Evolutionary conservation across 2,888 invertebrate genomes (phyloP), one percentile per base, ranked within the genome.

Genomic region (Leucoma salicis): DNA sequence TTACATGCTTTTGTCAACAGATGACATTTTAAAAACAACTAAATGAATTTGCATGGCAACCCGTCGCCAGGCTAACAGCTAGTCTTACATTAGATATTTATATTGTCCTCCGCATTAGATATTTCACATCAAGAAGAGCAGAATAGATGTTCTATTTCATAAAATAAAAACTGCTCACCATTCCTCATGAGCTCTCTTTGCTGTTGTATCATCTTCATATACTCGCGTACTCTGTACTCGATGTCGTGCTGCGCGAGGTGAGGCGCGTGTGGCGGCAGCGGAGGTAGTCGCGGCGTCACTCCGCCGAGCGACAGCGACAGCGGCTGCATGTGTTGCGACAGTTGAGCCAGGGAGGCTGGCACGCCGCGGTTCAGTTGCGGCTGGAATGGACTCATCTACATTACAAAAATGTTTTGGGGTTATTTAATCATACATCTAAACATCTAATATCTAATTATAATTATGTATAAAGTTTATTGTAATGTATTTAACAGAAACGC

Each of bases 181-280:
- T 84, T 85, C 47, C 82, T 77, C 68, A 85, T 75, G 8, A 86
- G 57, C 34, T 87, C 87, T 33, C 82, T 65, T 43, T 89, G 89
- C 42, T 82, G 82, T 57, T 92, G 92, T 42, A 95, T 86, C 58
- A 95, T 79, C 78, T 95, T 95, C 66, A 96, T 91, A 74, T 95
- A 96, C 64, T 96, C 95, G 66, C 94, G 91, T 90, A 96, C 94
- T 15, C 95, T 91, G 46, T 93, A 93, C 72, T 95, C 95, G 46
- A 95, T 91, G 68, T 95, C 95, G 49, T 93, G 92, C 57, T 92
- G 93, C 5, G 92, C 89, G 42, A 93, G 84, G 53, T 92, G 92
- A 8, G 91, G 92, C 38, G 79, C 63, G 82, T 91, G 83, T 74
- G 81, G 54, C 72, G 91, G 78, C 74, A 92, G 39, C 73, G 91